Percentiles rank a stretch among this genome's conserved stretches.
Conservation (phyloP, 2,888 invertebrate species). For the Parochlus steinenii region DNA sequence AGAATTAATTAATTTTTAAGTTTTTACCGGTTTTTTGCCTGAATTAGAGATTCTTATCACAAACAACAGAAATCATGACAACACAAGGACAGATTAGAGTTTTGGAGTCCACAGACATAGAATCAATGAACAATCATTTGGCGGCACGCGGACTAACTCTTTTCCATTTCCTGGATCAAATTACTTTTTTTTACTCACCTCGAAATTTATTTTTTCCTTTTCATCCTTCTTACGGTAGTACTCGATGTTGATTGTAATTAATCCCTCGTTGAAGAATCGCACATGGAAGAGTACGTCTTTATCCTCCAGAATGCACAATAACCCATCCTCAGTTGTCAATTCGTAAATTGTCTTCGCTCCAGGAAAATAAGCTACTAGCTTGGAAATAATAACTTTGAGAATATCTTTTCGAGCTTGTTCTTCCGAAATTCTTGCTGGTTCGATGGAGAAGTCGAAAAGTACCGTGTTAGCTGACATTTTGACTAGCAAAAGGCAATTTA, state of each 20-base stretch:
- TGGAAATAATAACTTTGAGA: constrained; percentile 47
- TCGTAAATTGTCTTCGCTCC: constrained; percentile 52
- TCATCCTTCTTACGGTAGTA: constrained; percentile 62
- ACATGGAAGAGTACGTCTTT: constrained; percentile 52
- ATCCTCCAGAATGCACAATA: constrained; percentile 51
- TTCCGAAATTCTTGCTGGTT: constrained; percentile 47
- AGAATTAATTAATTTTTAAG: neutral
- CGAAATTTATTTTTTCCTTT: constrained; percentile 53
- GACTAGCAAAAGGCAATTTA: too few relatives aligned
- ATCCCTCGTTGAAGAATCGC: constrained; percentile 55
- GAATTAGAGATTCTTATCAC: neutral
- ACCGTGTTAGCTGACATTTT: constrained; percentile 64
- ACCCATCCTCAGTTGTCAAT: constrained; percentile 50
- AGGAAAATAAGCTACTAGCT: constrained; percentile 52
- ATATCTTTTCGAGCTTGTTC: constrained; percentile 46
- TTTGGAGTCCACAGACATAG: neutral
- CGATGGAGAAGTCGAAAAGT: constrained; percentile 62
- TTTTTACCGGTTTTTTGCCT: neutral
- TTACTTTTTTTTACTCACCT: constrained; percentile 38
- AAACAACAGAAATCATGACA: constrained; percentile 1
- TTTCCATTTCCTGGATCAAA: neutral
- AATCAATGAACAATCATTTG: constrained; percentile 1
- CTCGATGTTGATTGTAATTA: constrained; percentile 68
- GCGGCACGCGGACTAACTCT: too few relatives aligned
- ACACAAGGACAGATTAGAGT: neutral